Evolutionary conservation across 2,797 vertebrate genomes (phyloP), one percentile per base, ranked within the genome.

Genomic region (Centropyge bicolor): DNA sequence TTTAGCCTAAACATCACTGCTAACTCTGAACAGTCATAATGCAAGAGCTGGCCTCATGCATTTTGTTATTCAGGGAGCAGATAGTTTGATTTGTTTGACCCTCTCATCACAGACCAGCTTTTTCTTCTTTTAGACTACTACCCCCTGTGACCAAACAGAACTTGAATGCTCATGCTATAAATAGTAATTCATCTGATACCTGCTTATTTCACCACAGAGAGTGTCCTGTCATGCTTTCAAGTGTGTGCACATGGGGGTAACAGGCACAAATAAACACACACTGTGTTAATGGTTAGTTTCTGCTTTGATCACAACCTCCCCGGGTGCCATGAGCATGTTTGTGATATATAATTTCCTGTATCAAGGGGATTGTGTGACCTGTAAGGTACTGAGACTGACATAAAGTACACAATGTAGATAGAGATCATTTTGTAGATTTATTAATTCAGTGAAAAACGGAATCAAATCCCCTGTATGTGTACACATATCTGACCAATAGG

Each of bases 181-280:
- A 78, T 75, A 75, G 35, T 54, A 27, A 7, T 60, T 51, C 24
- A 72, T 22, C 0, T 78, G 62, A 83, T 54, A 57, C 35, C n/a
- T 45, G 20, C 36, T 43, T 69, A 59, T 72, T 62, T 68, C 19
- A 55, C 14, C 24, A 40, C 14, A 8, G 38, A 16, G 40, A 38
- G 11, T 36, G 11, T 62, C 5, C 24, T 54, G 13, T 1, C 12
- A 19, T 49, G 60, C n/a, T 56, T 61, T 66, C 8, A 70, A n/a
- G 19, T 48, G 46, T 20, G 12, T 43, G 0, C 22, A 61, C 6
- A 36, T 19, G 6, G 49, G 13, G 9, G n/a, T n/a, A 3, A 49
- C 56, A 3, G 5, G 6, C 24, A 27, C 52, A 55, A 13, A 54
- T 54, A 8, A 13, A 55, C 24, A 55, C 13, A 54, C 16, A 16